Conservation (phyloP, 2,797 vertebrate genomes). For the Sebastes vulpes region DNA sequence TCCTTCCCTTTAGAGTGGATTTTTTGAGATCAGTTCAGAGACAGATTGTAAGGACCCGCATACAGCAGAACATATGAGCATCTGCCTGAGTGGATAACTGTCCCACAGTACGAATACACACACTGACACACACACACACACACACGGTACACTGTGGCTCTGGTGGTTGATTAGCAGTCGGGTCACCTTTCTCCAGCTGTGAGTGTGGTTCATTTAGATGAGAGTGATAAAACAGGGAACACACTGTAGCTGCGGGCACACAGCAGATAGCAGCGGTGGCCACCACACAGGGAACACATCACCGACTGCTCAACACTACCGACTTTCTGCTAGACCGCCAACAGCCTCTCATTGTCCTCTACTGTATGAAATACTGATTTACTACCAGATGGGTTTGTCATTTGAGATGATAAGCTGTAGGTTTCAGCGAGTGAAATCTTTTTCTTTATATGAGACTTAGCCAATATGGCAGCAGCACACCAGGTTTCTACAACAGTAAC, state of each 20-base stretch:
- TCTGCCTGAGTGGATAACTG: conserved; percentile 56
- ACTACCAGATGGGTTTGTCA: not conserved
- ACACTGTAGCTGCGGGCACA: conserved; percentile 72
- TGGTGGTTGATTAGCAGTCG: conserved; percentile 76
- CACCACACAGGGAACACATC: conserved; percentile 46
- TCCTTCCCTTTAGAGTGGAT: conserved; percentile 69
- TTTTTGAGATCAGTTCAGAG: conserved; percentile 72
- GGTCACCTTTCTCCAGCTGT: conserved; percentile 85
- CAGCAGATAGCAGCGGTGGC: conserved; percentile 68
- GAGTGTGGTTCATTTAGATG: conserved; percentile 80
- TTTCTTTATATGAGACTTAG: not conserved
- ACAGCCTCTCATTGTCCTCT: conserved; percentile 32
- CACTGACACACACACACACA: conserved; percentile 15
- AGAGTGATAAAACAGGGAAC: conserved; percentile 79
- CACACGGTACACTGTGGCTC: conserved; percentile 33
- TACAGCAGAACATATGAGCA: conserved; percentile 42
- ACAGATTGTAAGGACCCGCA: conserved; percentile 57
- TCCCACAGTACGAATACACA: conserved; percentile 35
- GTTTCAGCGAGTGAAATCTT: not conserved
- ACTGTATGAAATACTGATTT: conserved; percentile 17
- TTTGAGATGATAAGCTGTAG: conserved; percentile 26
- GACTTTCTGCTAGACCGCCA: conserved; percentile 27
- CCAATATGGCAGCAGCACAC: not conserved
- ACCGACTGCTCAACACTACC: conserved; percentile 35
- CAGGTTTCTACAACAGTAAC: not conserved